Percentiles rank a stretch among this genome's conserved stretches.
Conservation (phyloP, 2,888 invertebrate species). For the Labia minor region DNA sequence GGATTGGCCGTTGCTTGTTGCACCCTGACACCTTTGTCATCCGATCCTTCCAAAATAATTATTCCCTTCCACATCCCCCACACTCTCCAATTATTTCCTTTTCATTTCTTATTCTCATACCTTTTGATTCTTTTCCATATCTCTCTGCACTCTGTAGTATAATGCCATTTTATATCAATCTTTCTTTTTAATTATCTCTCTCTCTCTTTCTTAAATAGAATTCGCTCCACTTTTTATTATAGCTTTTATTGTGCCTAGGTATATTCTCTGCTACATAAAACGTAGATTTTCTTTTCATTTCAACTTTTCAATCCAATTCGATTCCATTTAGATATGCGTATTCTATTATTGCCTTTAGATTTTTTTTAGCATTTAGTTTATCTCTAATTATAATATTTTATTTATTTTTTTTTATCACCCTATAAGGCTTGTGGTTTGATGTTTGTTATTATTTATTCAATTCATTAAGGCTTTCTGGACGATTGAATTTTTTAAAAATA, state of each 20-base stretch:
- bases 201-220: too few species aligned
- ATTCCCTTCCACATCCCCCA: too few species aligned
- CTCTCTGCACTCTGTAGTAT: slow-evolving; percentile 8
- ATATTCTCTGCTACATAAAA: not conserved
- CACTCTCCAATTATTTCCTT: too few species aligned
- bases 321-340: not conserved
- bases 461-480: not conserved
- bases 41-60: too few species aligned
- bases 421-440: not conserved
- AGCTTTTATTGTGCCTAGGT: not conserved
- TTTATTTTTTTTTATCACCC: not conserved
- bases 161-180: not conserved
- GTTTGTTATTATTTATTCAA: not conserved
- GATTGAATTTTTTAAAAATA: too few species aligned
- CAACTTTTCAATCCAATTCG: not conserved
- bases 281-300: not conserved
- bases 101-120: too few species aligned
- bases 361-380: too few species aligned
- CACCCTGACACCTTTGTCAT: too few species aligned
- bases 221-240: not conserved
- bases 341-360: not conserved
- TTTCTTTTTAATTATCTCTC: not conserved
- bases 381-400: not conserved
- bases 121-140: too few species aligned
- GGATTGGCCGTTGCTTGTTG: too few species aligned